Evolutionary conservation across 2,113 vertebrate genomes (phyloP), one percentile per base, ranked within the genome.

Genomic region (Alces alces): DNA sequence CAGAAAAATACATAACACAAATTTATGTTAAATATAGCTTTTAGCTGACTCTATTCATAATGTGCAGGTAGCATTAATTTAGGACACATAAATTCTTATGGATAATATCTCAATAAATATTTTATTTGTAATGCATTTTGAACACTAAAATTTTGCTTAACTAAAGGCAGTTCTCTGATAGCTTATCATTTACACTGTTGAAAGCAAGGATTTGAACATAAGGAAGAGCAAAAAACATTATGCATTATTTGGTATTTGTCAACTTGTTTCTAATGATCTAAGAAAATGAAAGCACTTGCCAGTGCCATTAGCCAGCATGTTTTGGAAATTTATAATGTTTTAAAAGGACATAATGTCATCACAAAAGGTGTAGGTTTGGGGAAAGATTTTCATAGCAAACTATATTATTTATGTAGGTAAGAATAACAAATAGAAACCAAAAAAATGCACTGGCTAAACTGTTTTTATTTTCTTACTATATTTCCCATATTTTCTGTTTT

Each of bases 61-160:
- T 36, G 12, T 55, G 0, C 11, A 95, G 17, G 86, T 11, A 86
- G 82, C 43, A 87, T 66, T 93, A 89, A 94, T 92, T 89, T 93
- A 94, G 73, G 66, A 85, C 3, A 50, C 10, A 80, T 9, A 61
- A 15, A 86, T 80, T 93, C 66, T 78, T 54, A 84, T 60, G 45
- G 39, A 78, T 60, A 84, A 86, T 27, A 64, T 60, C 64, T 80
- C 61, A 76, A 70, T 33, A 93, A 80, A 52, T 86, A 87, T 94
- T 83, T 96, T 96, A 95, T 73, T 91, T 97, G 93, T 39, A 61
- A 95, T 57, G 36, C 19, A 91, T 66, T 90, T 88, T 43, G 58
- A 93, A 70, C 57, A 91, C 52, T 86, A 55, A 83, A n/a, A 93
- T 82, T 95, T 83, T 92, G 50, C 66, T 86, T 33, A 93, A 23